Percentiles rank a stretch among this genome's conserved stretches.
Evolutionary conservation across 2,113 vertebrate species (phyloP).

Genomic region (Sclerurus mexicanus): DNA sequence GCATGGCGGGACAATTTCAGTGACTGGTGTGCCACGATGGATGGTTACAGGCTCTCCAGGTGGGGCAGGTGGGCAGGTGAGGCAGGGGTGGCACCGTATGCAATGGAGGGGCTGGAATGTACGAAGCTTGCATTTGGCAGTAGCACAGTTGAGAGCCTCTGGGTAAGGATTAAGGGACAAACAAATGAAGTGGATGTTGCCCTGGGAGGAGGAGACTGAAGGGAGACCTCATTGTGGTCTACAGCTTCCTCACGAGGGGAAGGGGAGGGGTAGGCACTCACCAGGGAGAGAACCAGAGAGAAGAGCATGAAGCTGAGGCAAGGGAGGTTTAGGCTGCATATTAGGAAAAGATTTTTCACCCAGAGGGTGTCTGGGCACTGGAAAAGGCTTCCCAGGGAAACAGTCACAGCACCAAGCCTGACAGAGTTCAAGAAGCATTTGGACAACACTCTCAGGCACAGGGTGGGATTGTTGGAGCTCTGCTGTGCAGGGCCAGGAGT

Average conservation of each 20-base stretch:
- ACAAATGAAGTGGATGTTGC: background rate
- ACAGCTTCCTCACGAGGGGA: background rate
- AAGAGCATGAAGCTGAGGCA: background rate
- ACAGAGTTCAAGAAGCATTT: background rate
- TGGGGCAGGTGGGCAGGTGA: background rate
- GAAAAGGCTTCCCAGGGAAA: too few species aligned
- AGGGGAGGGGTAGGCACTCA: background rate
- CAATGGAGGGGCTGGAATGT: background rate
- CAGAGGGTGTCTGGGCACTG: background rate
- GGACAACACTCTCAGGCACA: background rate
- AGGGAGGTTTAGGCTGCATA: background rate
- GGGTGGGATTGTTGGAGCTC: rapidly evolving
- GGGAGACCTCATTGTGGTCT: background rate
- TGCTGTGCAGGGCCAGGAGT: rapidly evolving
- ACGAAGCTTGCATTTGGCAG: background rate
- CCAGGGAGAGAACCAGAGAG: rapidly evolving
- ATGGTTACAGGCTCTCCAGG: background rate
- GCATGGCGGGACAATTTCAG: background rate
- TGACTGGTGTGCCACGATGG: background rate
- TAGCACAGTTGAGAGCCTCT: background rate
- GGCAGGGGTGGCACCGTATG: background rate
- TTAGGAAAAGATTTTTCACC: background rate
- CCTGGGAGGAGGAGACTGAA: background rate
- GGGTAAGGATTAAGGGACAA: background rate
- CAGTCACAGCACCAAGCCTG: background rate